Evolutionary conservation across 2,797 vertebrate species (phyloP), one percentile per base, ranked within the genome.

Genomic region (Chlorospingus flavigularis): DNA sequence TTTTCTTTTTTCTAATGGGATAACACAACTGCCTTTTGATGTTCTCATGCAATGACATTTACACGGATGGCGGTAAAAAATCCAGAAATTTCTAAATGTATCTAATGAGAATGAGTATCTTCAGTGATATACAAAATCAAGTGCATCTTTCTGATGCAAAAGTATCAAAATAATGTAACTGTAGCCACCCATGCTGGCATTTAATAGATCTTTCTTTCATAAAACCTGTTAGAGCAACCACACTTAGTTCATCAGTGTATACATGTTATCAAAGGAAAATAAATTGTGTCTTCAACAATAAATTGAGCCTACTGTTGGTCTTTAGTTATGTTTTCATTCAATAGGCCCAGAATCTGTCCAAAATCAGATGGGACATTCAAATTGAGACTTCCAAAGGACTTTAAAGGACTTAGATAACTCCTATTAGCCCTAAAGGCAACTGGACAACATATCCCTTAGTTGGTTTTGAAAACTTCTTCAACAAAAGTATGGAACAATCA

Each of bases 1-100:
- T 78, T 37, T 86, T 78, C 30, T 16, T 78, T 86, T 37, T 86
- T 66, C 61, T 93, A 92, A 92, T 63, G 77, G 54, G 68, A 94
- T 85, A 91, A 86, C 47, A 72, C 45, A 95, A 89, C 61, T 55
- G 72, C 21, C 43, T 92, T 93, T 86, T 92, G 31, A 88, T 90
- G 51, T 63, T 88, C 11, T 2, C 28, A 48, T 73, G 51, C 79
- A 89, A 55, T 86, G 82, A 91, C 85, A 92, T 45, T 86, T 75
- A 71, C 47, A 42, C 23, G 43, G 90, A 45, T 45, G 19, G 30
- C 50, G 28, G 58, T 65, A 95, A 92, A 93, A 92, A 91, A 88
- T 9, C 1, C 66, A 86, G 73, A 66, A 54, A 72, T 83, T 95
- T 94, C 66, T 78, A 66, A 92, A 90, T 8, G 1, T 72, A 54